These are phyloP conservation scores for Apeira syringaria DNA, from an alignment of 2,888 invertebrate genomes.

Conservation along the genomic window DNA sequence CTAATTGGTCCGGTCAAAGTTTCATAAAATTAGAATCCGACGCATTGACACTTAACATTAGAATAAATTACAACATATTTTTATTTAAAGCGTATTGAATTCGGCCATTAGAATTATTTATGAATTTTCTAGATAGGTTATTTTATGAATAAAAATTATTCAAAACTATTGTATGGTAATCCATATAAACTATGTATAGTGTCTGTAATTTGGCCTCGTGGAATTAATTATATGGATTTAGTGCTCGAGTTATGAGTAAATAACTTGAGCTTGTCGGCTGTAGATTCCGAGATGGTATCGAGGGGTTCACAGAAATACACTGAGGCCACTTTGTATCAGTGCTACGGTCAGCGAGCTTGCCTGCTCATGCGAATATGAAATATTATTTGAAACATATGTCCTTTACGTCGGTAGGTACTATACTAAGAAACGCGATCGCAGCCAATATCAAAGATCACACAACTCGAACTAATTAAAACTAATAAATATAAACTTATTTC, in stretches of 20 bases:
- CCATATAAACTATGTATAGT: constrained; percentile 31
- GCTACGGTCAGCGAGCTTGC: constrained; percentile 57
- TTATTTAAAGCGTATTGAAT: constrained; percentile 30
- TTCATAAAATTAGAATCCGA: constrained; percentile 43
- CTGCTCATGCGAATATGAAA: constrained; percentile 63
- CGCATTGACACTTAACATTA: constrained; percentile 36
- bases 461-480: too few species aligned
- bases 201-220: constrained; percentile 38
- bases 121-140: constrained; percentile 26
- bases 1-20: constrained; percentile 55
- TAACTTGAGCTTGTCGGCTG: constrained; percentile 47
- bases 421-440: constrained; percentile 24
- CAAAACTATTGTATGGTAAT: constrained; percentile 54
- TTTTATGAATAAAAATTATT: constrained; percentile 41
- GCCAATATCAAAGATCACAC: too few species aligned
- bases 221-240: constrained; percentile 51
- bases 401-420: constrained; percentile 35
- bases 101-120: constrained; percentile 30
- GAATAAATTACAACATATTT: constrained; percentile 39
- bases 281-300: constrained; percentile 55
- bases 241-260: constrained; percentile 60
- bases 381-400: constrained; percentile 76
- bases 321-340: constrained; percentile 65
- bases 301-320: constrained; percentile 73
- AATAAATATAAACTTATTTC: too few species aligned